Conservation (phyloP, 2,797 vertebrate species). For the Crocidura indochinensis region DNA sequence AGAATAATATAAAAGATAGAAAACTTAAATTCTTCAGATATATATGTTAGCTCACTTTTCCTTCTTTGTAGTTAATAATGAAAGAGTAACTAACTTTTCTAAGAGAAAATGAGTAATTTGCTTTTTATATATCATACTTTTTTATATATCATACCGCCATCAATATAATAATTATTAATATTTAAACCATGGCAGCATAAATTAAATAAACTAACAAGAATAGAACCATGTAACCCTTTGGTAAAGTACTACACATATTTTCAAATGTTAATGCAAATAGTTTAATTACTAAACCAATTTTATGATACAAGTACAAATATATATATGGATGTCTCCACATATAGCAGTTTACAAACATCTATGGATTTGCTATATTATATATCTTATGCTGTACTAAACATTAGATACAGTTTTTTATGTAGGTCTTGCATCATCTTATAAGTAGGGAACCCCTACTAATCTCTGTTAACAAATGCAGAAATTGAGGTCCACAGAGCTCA, state of each 20-base stretch:
- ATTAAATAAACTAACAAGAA: background rate
- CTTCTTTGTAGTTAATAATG: background rate
- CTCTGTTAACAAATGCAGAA: conserved; percentile 27
- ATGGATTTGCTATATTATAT: background rate
- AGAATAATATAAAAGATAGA: background rate
- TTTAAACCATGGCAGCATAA: background rate
- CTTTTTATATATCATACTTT: no score
- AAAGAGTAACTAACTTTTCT: background rate
- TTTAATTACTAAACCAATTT: background rate
- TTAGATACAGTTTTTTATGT: background rate
- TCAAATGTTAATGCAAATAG: conserved; percentile 12
- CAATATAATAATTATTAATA: background rate
- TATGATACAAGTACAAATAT: background rate
- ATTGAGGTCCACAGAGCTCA: background rate
- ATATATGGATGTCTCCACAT: background rate
- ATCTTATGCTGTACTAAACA: background rate
- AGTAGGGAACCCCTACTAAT: background rate
- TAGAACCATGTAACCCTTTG: background rate
- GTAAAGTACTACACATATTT: background rate
- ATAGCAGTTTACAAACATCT: background rate
- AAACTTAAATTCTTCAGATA: background rate
- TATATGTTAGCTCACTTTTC: conserved; percentile 16
- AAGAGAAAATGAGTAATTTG: background rate
- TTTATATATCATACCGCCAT: background rate
- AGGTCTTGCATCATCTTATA: background rate